These are phyloP conservation scores for Drosophila flavopinicola DNA, from an alignment of 2,888 invertebrate genomes.

Conservation along the genomic window DNA sequence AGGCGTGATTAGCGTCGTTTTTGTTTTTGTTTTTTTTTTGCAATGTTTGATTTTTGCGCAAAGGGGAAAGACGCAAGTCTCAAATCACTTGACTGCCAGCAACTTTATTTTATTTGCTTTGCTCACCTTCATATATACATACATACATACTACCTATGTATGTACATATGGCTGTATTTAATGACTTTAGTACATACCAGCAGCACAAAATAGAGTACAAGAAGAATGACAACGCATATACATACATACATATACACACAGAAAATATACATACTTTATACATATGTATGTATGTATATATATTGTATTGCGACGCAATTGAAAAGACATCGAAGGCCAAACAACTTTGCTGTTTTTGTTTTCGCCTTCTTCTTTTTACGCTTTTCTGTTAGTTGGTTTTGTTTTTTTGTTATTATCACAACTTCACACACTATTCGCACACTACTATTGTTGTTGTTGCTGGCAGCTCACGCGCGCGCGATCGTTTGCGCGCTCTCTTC, in stretches of 20 bases:
- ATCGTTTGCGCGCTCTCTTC: conserved; percentile 6
- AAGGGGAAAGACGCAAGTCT: conserved; percentile 7
- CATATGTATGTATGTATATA: conserved; percentile 51
- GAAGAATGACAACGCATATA: conserved; percentile 26
- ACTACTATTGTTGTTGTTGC: conserved; percentile 36
- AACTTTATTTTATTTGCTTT: conserved; percentile 19
- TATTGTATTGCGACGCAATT: conserved; percentile 79
- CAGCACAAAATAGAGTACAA: conserved; percentile 33
- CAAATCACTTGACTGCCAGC: conserved; percentile 26
- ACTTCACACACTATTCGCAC: conserved; percentile 54
- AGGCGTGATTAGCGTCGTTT: too few species aligned
- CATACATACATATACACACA: conserved; percentile 15
- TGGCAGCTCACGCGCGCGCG: conserved; percentile 12
- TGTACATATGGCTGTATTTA: conserved; percentile 26
- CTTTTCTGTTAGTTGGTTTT: conserved; percentile 55
- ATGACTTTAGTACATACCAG: conserved; percentile 28
- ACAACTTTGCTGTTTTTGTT: conserved; percentile 71
- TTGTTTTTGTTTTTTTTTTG: conserved; percentile 17
- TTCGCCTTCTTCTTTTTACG: conserved; percentile 45
- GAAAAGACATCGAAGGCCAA: conserved; percentile 80
- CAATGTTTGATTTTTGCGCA: conserved; percentile 9
- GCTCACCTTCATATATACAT: conserved; percentile 6
- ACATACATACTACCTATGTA: not conserved
- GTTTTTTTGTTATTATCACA: conserved; percentile 69
- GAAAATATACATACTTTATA: too few species aligned